A percentile compares a stretch with the other conserved stretches of the same genome.
phyloP scores from a whole-genome alignment of 2,113 vertebrate genomes.

The Corythaixoides concolor region DNA sequence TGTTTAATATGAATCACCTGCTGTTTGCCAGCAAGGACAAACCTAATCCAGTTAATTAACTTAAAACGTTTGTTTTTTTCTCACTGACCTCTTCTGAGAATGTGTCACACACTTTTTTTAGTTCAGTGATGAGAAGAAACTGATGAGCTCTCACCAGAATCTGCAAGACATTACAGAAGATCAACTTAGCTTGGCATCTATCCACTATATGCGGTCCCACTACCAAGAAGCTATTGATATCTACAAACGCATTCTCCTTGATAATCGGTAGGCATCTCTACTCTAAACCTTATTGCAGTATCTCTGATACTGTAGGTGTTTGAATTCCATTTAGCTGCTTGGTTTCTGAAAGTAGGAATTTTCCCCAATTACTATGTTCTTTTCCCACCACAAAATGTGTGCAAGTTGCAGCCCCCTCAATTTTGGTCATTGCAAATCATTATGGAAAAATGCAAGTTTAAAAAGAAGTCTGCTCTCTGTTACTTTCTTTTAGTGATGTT shows the following conservation, averaged over 20 bases:
- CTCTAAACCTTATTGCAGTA: neutral
- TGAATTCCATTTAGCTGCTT: neutral
- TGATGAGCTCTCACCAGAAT: conserved; percentile 97
- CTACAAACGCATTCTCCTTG: conserved; percentile 92
- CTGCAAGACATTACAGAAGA: conserved; percentile 96
- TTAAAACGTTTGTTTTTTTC: neutral
- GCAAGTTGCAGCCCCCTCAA: neutral
- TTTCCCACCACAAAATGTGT: neutral
- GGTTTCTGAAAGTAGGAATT: neutral
- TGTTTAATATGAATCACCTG: neutral
- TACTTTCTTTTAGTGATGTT: neutral
- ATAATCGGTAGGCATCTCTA: conserved; percentile 82
- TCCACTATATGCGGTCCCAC: conserved; percentile 98
- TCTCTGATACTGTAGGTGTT: neutral
- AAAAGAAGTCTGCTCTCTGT: neutral
- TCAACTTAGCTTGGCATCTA: conserved; percentile 96
- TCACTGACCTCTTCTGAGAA: neutral
- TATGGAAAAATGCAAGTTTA: neutral
- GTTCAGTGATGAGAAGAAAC: conserved; percentile 94
- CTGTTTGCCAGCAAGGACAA: neutral
- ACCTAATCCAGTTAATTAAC: neutral
- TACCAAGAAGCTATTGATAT: conserved; percentile 98
- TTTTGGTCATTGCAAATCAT: neutral
- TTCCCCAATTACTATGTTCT: neutral
- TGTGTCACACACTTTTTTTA: conserved; percentile 59